These are phyloP conservation scores for Drosophila siamana DNA, from an alignment of 2,888 invertebrate genomes.

Conservation along the genomic window DNA sequence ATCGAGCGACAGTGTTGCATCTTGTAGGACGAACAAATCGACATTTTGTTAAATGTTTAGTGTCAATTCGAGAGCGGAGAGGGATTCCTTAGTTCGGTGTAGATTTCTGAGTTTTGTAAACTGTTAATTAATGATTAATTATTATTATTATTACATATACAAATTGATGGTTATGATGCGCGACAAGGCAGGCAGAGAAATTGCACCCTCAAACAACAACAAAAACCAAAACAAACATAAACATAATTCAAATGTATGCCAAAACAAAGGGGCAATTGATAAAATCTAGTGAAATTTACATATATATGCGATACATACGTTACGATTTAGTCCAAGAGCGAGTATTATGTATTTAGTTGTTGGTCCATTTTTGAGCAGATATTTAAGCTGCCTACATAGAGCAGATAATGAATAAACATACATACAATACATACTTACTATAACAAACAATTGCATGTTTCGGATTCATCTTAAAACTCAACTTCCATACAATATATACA, in stretches of 20 bases:
- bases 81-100: slow-evolving; percentile 66
- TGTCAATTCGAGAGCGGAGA: slow-evolving; percentile 45
- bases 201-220: neutral
- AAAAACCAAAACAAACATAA: neutral
- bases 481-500: slow-evolving; percentile 18
- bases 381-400: neutral
- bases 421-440: slow-evolving; percentile 48
- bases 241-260: slow-evolving; percentile 4
- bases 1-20: slow-evolving; percentile 83
- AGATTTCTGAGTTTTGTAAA: slow-evolving; percentile 51
- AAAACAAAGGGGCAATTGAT: slow-evolving; percentile 1
- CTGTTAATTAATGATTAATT: slow-evolving; percentile 65
- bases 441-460: slow-evolving; percentile 6
- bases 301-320: slow-evolving; percentile 38
- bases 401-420: slow-evolving; percentile 44
- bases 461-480: slow-evolving; percentile 15
- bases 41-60: slow-evolving; percentile 45
- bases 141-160: slow-evolving; percentile 18
- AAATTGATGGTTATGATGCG: slow-evolving; percentile 9
- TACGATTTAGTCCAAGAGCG: slow-evolving; percentile 53
- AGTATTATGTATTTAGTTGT: slow-evolving; percentile 81
- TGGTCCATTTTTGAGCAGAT: slow-evolving; percentile 77
- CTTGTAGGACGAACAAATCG: slow-evolving; percentile 65
- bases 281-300: slow-evolving; percentile 55
- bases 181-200: slow-evolving; percentile 10